phyloP scores from a whole-genome alignment of 2,113 vertebrate species.

The Cnemophilus loriae region DNA sequence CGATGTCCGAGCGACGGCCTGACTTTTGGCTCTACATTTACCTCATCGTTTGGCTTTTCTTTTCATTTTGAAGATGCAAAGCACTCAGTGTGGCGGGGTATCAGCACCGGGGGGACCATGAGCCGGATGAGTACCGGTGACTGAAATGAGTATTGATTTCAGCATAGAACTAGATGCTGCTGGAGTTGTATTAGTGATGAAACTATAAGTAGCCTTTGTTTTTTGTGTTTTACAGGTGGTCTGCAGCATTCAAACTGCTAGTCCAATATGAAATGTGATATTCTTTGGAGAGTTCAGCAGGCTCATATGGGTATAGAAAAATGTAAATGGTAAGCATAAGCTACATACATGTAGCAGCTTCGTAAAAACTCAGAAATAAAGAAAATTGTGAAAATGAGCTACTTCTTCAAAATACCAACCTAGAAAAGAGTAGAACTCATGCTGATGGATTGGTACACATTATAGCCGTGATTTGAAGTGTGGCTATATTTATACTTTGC shows the following conservation, averaged over 20 bases:
- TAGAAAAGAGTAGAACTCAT: not conserved
- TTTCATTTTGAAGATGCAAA: too few species aligned
- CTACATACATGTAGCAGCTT: not conserved
- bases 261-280: not conserved
- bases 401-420: not conserved
- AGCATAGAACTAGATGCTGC: not conserved
- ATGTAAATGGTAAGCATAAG: not conserved
- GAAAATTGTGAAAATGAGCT: not conserved
- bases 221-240: not conserved
- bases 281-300: not conserved
- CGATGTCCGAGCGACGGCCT: accelerated
- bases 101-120: accelerated
- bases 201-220: not conserved
- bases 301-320: not conserved
- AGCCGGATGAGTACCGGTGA: accelerated
- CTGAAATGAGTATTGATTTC: not conserved
- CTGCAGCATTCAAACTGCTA: accelerated
- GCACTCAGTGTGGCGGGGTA: too few species aligned
- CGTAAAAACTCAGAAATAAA: not conserved
- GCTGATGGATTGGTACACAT: not conserved
- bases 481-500: not conserved
- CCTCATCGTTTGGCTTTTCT: too few species aligned
- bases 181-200: not conserved
- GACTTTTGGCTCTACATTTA: not conserved
- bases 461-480: not conserved